Base-by-base conservation (phyloP, 1,140 invertebrate genomes). In the Atta cephalotes region DNA sequence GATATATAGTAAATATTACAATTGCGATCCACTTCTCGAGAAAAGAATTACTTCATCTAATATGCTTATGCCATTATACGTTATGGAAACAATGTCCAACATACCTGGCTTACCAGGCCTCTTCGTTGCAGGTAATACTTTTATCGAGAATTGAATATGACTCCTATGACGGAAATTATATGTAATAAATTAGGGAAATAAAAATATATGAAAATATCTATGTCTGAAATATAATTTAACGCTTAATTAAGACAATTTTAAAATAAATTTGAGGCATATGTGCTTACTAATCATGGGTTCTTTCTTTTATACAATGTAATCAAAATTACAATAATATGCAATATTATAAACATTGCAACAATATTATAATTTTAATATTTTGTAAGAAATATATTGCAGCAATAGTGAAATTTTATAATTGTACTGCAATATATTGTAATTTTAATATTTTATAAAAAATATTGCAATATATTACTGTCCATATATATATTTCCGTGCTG, bases 11-110 rank as follows among this genome's bases (percentile, higher is more conserved):
- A 96, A 96, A 90, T 98, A 98, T 92, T 93, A 96, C 5, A 91
- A 96, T 14, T 98, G 98, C 94, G 98, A 98, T 96, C 98, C 98
- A 0, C 84, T 97, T 9, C 92, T 91, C 82, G 95, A 94, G 68
- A 94, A 94, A 7, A 94, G 95, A 58, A 97, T 98, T 39, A 90
- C 85, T 7, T 95, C 92, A 7, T 82, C 92, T 0, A 96, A 96
- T 94, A 96, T 96, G 96, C 90, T 98, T 28, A 96, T 98, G 95
- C 97, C 97, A 9, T 94, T 97, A 14, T 98, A 97, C 94, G 97
- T 98, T 0, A 96, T 98, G 91, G 97, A 98, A 85, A 96, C 96
- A 0, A 96, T 98, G 94, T 95, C 96, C 0, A 84, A 96, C 45
- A 94, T 96, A 21, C 97, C 97, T 14, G 98, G 98, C 10, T 88